Percentiles rank a stretch among this genome's conserved stretches.
These are phyloP conservation scores for Caenorhabditis briggsae DNA, from an alignment of 1,140 invertebrate species.

Conservation along the genomic window DNA sequence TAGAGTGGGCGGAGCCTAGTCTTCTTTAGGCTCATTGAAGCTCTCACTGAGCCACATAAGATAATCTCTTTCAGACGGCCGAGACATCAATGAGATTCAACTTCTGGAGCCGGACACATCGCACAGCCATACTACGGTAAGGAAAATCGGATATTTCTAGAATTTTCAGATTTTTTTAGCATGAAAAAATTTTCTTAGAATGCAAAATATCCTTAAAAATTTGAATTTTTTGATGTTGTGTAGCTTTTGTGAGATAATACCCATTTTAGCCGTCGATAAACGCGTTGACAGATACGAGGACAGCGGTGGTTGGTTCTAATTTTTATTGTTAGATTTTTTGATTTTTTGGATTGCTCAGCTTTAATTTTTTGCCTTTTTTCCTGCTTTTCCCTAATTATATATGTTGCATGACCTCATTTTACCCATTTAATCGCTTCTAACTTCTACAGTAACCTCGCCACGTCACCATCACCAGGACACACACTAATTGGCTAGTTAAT, in stretches of 20 bases:
- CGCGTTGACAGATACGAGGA: constrained; percentile 3
- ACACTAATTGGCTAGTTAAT: no score
- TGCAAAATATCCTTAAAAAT: background rate
- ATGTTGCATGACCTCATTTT: background rate
- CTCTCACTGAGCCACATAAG: no score
- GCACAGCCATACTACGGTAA: constrained; percentile 47
- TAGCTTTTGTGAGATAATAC: background rate
- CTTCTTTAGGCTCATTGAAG: no score
- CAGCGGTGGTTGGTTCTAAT: constrained; percentile 71
- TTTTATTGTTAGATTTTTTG: constrained; percentile 83
- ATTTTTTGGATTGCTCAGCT: background rate
- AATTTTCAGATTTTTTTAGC: background rate
- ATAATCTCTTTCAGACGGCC: constrained; percentile 76
- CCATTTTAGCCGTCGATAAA: constrained; percentile 13
- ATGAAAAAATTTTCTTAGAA: background rate
- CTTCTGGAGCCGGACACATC: constrained; percentile 86
- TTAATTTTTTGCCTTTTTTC: no score
- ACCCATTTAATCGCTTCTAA: background rate
- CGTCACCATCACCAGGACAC: background rate
- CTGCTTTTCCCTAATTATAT: background rate
- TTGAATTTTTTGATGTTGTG: background rate
- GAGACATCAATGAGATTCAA: constrained; percentile 80
- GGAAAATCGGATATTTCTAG: no score
- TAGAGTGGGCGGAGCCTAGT: no score
- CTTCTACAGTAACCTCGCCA: background rate